phyloP scores from a whole-genome alignment of 1,140 invertebrate species.

The Euwallacea similis region DNA sequence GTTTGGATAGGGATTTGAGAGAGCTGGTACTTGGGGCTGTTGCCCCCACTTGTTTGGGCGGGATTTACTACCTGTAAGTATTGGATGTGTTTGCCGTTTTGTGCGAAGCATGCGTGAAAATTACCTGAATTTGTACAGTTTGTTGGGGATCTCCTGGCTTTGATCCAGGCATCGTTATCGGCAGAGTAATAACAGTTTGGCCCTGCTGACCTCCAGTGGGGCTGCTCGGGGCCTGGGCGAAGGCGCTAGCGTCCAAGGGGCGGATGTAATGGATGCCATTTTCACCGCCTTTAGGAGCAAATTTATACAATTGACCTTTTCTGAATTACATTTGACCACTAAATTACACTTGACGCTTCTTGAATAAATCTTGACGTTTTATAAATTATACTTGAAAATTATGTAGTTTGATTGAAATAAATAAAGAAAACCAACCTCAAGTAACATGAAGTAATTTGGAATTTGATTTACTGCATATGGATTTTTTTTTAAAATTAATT shows the following conservation, averaged over 20 bases:
- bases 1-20: slow-evolving; percentile 67
- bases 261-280: slow-evolving; percentile 75
- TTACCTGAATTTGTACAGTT: slow-evolving; percentile 75
- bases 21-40: slow-evolving; percentile 70
- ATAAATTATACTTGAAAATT: too few relatives aligned
- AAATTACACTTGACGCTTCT: too few relatives aligned
- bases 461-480: too few relatives aligned
- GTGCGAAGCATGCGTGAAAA: background rate
- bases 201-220: slow-evolving; percentile 53
- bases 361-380: too few relatives aligned
- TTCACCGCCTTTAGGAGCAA: slow-evolving; percentile 56
- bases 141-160: slow-evolving; percentile 75
- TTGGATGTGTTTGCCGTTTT: background rate
- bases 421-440: background rate
- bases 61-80: slow-evolving; percentile 36
- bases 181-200: slow-evolving; percentile 70
- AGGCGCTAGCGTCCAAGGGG: slow-evolving; percentile 66
- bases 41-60: slow-evolving; percentile 49
- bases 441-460: background rate
- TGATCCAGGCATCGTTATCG: slow-evolving; percentile 71
- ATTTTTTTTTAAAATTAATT: too few relatives aligned
- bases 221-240: slow-evolving; percentile 50
- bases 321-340: background rate
- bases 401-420: background rate
- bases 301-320: slow-evolving; percentile 6